Percentiles rank a stretch among this genome's conserved stretches.
Conservation (phyloP, 2,888 invertebrate species). For the Bedellia somnulentella region DNA sequence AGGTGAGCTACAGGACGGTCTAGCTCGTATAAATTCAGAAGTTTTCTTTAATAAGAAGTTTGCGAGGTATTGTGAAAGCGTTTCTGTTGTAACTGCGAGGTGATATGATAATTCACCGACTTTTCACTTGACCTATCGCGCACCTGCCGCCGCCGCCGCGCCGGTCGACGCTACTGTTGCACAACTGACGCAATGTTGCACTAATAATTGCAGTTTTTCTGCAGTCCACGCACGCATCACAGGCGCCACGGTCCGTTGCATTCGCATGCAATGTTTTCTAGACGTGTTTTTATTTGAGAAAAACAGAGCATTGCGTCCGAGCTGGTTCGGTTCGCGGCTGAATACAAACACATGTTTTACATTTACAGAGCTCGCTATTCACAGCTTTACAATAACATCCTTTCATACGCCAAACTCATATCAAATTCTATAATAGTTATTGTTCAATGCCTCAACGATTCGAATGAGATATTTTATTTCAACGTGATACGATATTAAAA, state of each 20-base stretch:
- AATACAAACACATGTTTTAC: too few relatives aligned
- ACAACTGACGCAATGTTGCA: constrained; percentile 15
- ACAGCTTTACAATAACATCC: too few relatives aligned
- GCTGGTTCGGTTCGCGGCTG: too few relatives aligned
- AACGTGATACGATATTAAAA: too few relatives aligned
- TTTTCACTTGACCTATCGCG: constrained; percentile 28
- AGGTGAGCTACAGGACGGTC: too few relatives aligned
- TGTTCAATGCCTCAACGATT: too few relatives aligned
- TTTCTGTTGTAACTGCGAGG: constrained; percentile 3
- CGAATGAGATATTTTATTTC: too few relatives aligned
- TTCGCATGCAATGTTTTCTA: constrained; percentile 16
- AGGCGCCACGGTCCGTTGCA: constrained; percentile 11
- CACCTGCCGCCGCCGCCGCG: constrained; percentile 5
- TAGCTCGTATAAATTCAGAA: too few relatives aligned
- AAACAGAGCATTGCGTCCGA: constrained; percentile 1
- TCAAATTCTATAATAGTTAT: too few relatives aligned
- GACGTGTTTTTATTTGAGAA: constrained; percentile 17
- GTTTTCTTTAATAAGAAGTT: not conserved
- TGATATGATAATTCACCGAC: constrained; percentile 15
- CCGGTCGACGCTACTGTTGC: constrained; percentile 13
- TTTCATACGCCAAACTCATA: too few relatives aligned
- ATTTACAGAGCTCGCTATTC: too few relatives aligned
- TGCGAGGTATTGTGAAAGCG: constrained; percentile 7
- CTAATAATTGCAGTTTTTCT: constrained; percentile 18
- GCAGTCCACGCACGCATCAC: constrained; percentile 18